Conservation (phyloP, 1,140 invertebrate genomes). For the Megathymus violae region DNA sequence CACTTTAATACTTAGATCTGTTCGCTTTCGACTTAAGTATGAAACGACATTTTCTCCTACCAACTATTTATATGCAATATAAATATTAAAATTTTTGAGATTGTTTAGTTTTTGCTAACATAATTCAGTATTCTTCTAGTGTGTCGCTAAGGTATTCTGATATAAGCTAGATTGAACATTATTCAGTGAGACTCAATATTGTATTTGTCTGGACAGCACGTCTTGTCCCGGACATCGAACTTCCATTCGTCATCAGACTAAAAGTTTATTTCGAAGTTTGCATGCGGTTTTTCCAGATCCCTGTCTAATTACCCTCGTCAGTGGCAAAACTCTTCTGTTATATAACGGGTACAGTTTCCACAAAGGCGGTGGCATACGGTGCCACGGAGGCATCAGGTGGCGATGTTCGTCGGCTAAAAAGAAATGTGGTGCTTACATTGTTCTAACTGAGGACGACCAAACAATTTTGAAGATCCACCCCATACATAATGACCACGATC, state of each 20-base stretch:
- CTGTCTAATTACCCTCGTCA: slow-evolving; percentile 40
- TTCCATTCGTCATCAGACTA: too few relatives aligned
- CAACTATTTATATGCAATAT: neutral
- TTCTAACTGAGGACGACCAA: slow-evolving; percentile 39
- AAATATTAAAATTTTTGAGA: neutral
- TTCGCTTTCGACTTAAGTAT: neutral
- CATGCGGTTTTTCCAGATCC: slow-evolving; percentile 37
- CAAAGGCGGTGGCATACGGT: slow-evolving; percentile 38
- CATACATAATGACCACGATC: slow-evolving; percentile 38
- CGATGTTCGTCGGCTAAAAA: slow-evolving; percentile 48
- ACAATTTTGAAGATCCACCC: slow-evolving; percentile 36
- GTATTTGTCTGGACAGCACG: too few relatives aligned
- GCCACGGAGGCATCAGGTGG: slow-evolving; percentile 42
- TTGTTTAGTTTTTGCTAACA: neutral
- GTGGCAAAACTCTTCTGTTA: slow-evolving; percentile 46
- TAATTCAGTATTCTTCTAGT: too few relatives aligned
- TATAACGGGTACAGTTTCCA: slow-evolving; percentile 52
- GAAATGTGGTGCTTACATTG: slow-evolving; percentile 46
- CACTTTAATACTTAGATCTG: slow-evolving; percentile 4
- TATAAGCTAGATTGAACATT: too few relatives aligned
- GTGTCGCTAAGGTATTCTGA: too few relatives aligned
- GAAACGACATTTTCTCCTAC: neutral
- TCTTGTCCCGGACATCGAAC: too few relatives aligned
- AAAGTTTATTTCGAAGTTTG: neutral
- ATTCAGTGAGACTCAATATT: too few relatives aligned